Evolutionary conservation across 2,797 vertebrate species (phyloP), one percentile per base, ranked within the genome.

Genomic region (Micromesistius poutassou): DNA sequence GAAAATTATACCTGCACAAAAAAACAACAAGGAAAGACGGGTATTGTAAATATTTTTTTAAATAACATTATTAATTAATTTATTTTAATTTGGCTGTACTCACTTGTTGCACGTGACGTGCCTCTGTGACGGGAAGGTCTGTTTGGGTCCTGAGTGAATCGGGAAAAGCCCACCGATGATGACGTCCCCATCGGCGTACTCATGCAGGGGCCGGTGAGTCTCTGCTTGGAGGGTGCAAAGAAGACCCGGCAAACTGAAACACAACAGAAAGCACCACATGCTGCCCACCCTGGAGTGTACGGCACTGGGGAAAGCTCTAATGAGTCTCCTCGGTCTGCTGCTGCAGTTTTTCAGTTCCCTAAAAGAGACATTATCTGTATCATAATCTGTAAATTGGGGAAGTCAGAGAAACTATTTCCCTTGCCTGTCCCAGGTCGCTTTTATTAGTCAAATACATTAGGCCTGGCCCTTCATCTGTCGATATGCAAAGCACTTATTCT

Each of bases 121-220:
- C n/a, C 46, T 74, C 22, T 22, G 9, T 1, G 30, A 25, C 0
- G 0, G n/a, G 0, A 6, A 12, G 13, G 1, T 82, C 76, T 79
- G 78, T 0, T 76, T 81, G 2, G 75, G 78, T 50, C 40, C 0
- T 14, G 0, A 4, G 36, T 92, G 89, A 76, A 93, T 0, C 1
- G 88, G 84, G 46, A 93, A 89, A 83, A 93, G 86, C 77, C 87
- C 92, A 79, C 90, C 90, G 73, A 87, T 90, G 4, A 92, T 82
- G 79, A 93, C 68, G 35, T 93, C 86, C 4, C 91, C 91, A 10
- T 81, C 70, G 46, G 68, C 74, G 68, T 74, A 81, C 4, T 62
- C 74, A 16, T 28, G 84, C 5, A 79, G 74, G 28, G 0, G 31
- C 22, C 0, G 5, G 3, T 6, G 55, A 19, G 55, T 0, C 3